Conservation (phyloP, 2,113 vertebrate genomes). For the Tamias sibiricus region DNA sequence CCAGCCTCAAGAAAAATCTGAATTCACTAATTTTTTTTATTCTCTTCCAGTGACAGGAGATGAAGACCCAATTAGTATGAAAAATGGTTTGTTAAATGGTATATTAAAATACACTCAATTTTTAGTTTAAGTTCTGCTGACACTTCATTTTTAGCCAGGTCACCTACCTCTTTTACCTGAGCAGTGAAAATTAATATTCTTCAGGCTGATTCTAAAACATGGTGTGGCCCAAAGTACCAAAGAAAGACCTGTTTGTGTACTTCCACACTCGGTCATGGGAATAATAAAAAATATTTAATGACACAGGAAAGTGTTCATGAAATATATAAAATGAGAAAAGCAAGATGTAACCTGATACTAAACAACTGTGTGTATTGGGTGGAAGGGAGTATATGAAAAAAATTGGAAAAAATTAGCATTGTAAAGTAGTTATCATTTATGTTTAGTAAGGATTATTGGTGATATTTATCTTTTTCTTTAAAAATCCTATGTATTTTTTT, state of each 20-base stretch:
- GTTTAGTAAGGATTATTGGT: neutral
- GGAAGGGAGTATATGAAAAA: no score
- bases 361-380: neutral
- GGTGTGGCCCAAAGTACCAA: no score
- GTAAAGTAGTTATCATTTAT: neutral
- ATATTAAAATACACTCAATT: neutral
- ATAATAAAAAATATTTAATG: neutral
- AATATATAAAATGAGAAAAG: neutral
- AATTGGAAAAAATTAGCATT: neutral
- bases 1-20: neutral
- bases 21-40: neutral
- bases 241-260: rapidly evolving
- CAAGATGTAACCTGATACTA: neutral
- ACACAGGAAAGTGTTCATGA: neutral
- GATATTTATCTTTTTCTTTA: neutral
- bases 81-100: neutral
- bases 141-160: neutral
- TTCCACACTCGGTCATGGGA: neutral
- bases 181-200: neutral
- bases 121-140: neutral
- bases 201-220: neutral
- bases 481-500: neutral
- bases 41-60: neutral
- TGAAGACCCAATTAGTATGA: neutral
- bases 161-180: neutral